These are phyloP conservation scores for Falco berigora DNA, from an alignment of 2,797 vertebrate species.

Conservation along the genomic window DNA sequence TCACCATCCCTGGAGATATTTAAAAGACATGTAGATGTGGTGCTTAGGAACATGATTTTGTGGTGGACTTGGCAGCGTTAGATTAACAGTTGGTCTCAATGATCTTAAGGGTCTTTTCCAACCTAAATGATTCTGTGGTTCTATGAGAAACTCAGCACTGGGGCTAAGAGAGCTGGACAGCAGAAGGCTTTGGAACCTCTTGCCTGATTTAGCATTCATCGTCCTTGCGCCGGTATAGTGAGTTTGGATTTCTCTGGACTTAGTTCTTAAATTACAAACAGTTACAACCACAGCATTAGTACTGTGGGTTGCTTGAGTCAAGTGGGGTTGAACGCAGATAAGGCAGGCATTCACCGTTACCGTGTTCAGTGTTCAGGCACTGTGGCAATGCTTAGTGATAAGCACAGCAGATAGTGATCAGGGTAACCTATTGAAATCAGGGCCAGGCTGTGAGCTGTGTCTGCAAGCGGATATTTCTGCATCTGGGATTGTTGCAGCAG, in stretches of 20 bases:
- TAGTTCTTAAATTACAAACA: not conserved
- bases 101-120: too few species aligned
- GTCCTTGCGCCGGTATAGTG: not conserved
- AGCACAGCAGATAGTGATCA: not conserved
- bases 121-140: too few species aligned
- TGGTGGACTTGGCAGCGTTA: too few species aligned
- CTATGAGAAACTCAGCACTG: accelerated
- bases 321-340: not conserved
- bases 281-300: not conserved
- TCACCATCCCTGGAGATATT: too few species aligned
- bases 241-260: not conserved
- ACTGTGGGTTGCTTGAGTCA: not conserved
- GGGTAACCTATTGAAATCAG: not conserved
- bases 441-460: not conserved
- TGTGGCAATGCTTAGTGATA: not conserved
- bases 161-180: not conserved
- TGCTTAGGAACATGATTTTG: too few species aligned
- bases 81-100: too few species aligned
- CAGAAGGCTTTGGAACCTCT: not conserved
- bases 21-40: too few species aligned
- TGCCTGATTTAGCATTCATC: not conserved
- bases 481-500: not conserved
- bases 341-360: not conserved
- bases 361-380: not conserved
- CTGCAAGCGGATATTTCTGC: not conserved